Evolutionary conservation across 2,113 vertebrate genomes (phyloP).

Genomic region (Oreamnos americanus): DNA sequence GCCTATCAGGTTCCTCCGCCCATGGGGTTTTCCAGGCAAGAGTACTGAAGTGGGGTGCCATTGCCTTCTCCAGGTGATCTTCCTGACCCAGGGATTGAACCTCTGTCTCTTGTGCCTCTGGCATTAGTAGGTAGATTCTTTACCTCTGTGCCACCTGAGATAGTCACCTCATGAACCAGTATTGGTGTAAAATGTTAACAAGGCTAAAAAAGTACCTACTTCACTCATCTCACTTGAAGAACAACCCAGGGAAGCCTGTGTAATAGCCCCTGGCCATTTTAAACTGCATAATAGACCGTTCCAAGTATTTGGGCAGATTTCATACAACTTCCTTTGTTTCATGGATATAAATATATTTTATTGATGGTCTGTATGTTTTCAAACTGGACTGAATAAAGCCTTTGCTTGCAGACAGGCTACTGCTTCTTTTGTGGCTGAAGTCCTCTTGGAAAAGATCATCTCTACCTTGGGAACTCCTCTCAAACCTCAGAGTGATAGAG

Average conservation of each 20-base stretch:
- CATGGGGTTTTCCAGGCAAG: neutral
- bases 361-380: neutral
- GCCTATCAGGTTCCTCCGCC: neutral
- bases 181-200: neutral
- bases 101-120: neutral
- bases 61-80: neutral
- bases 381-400: neutral
- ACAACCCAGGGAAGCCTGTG: neutral
- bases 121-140: neutral
- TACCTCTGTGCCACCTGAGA: neutral
- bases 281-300: neutral
- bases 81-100: neutral
- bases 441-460: neutral
- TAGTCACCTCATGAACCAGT: neutral
- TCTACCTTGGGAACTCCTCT: neutral
- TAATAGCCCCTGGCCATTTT: neutral
- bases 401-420: neutral
- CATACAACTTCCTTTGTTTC: neutral
- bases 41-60: neutral
- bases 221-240: neutral
- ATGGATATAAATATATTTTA: neutral
- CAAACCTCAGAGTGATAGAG: neutral
- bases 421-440: neutral
- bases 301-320: neutral
- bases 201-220: neutral